phyloP scores from a whole-genome alignment of 2,888 invertebrate species.

The Melipona beecheii region DNA sequence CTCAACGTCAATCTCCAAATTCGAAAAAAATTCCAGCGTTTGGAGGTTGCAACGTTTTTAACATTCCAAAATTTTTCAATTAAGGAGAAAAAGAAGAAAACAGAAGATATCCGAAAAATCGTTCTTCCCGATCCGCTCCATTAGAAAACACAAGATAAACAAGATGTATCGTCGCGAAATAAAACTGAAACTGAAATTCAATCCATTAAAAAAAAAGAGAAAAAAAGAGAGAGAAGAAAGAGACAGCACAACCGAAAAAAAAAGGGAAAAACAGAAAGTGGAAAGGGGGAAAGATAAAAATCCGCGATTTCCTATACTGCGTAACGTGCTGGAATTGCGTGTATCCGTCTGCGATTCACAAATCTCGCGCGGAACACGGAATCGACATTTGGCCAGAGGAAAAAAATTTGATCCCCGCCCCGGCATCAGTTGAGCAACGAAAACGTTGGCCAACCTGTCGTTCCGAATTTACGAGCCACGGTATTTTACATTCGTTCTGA shows the following conservation, averaged over 20 bases:
- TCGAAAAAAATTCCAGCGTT: no score
- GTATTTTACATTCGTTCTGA: constrained; percentile 17
- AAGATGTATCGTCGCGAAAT: not conserved
- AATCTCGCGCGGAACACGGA: constrained; percentile 5
- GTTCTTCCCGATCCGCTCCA: not conserved
- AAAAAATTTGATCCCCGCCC: constrained; percentile 8
- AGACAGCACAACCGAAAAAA: no score
- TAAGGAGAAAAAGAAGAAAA: not conserved
- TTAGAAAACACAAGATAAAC: constrained; percentile 9
- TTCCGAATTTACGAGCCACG: constrained; percentile 16
- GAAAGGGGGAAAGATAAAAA: not conserved
- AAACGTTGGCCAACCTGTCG: not conserved
- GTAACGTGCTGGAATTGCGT: not conserved
- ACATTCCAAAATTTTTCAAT: not conserved
- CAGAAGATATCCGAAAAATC: not conserved
- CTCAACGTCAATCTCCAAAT: no score
- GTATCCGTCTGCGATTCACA: constrained; percentile 1
- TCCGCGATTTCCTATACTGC: not conserved
- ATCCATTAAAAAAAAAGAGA: not conserved
- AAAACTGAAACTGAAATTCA: constrained; percentile 2
- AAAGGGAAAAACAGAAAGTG: not conserved
- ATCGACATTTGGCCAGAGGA: constrained; percentile 3
- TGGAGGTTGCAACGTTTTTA: not conserved
- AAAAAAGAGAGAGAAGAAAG: not conserved
- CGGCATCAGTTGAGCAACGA: not conserved